These are phyloP conservation scores for Andrena hattorfiana DNA, from an alignment of 2,888 invertebrate species.

Conservation along the genomic window DNA sequence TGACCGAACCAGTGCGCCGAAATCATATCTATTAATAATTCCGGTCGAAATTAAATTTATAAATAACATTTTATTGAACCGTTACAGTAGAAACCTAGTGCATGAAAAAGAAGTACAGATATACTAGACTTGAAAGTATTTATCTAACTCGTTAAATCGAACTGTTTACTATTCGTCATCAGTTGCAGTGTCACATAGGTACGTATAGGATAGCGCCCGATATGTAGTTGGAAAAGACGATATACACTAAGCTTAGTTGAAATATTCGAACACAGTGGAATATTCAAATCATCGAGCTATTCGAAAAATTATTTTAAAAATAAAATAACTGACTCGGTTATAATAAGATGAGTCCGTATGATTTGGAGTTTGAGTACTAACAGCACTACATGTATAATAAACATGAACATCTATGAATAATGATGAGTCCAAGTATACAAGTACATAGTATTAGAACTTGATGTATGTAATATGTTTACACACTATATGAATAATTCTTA, in stretches of 20 bases:
- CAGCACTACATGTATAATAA: too few species aligned
- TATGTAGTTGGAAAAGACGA: background rate
- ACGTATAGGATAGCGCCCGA: background rate
- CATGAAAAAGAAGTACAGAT: background rate
- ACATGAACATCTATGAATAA: too few species aligned
- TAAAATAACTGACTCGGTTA: too few species aligned
- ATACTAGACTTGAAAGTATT: background rate
- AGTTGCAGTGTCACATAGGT: background rate
- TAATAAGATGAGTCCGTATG: too few species aligned
- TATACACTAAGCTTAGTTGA: background rate
- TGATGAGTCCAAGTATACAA: too few species aligned
- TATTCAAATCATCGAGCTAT: background rate
- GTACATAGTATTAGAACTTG: too few species aligned
- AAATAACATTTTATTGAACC: background rate
- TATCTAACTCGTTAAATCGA: background rate
- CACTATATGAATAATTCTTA: too few species aligned
- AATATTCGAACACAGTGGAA: background rate
- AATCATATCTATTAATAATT: too few species aligned
- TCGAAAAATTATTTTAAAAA: background rate
- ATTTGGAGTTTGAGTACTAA: too few species aligned
- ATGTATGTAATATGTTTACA: too few species aligned
- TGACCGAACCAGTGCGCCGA: too few species aligned
- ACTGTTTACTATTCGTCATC: slow-evolving; percentile 1
- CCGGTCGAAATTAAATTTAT: too few species aligned
- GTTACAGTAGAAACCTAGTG: background rate